Conservation (phyloP, 1,140 invertebrate genomes). For the Zaprionus taronus region DNA sequence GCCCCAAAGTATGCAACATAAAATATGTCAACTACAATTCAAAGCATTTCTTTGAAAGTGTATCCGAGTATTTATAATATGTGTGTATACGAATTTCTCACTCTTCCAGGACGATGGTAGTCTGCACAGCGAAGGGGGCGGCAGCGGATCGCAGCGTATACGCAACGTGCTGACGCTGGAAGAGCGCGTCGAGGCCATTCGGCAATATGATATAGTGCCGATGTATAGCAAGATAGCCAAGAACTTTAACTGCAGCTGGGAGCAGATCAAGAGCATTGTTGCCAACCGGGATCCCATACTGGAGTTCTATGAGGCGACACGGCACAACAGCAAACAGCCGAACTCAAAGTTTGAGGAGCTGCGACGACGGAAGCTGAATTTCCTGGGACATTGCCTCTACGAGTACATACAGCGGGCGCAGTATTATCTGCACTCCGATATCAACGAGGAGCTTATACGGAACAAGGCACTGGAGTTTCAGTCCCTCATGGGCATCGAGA, state of each 20-base stretch:
- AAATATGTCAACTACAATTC: background rate
- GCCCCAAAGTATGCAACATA: background rate
- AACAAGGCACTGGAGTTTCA: constrained; percentile 74
- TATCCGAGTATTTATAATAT: background rate
- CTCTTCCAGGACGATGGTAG: constrained; percentile 35
- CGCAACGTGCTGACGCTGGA: constrained; percentile 75
- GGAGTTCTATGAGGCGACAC: constrained; percentile 69
- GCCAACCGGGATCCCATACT: constrained; percentile 71
- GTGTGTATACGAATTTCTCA: background rate
- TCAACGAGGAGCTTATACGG: constrained; percentile 76
- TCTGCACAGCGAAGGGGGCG: constrained; percentile 8
- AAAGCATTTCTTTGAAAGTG: background rate
- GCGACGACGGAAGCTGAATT: constrained; percentile 66
- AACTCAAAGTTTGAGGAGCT: constrained; percentile 57
- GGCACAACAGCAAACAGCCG: constrained; percentile 31
- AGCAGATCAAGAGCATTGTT: constrained; percentile 80
- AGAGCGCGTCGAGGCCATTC: constrained; percentile 71
- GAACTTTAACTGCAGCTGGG: constrained; percentile 81
- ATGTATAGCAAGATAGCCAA: constrained; percentile 78
- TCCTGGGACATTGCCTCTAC: constrained; percentile 74
- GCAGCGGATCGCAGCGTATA: constrained; percentile 54
- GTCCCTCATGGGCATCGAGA: constrained; percentile 66
- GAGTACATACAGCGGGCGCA: constrained; percentile 76
- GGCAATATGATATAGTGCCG: constrained; percentile 73
- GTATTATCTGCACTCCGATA: constrained; percentile 60